phyloP scores from a whole-genome alignment of 2,797 vertebrate species.

The Chrosomus eos region DNA sequence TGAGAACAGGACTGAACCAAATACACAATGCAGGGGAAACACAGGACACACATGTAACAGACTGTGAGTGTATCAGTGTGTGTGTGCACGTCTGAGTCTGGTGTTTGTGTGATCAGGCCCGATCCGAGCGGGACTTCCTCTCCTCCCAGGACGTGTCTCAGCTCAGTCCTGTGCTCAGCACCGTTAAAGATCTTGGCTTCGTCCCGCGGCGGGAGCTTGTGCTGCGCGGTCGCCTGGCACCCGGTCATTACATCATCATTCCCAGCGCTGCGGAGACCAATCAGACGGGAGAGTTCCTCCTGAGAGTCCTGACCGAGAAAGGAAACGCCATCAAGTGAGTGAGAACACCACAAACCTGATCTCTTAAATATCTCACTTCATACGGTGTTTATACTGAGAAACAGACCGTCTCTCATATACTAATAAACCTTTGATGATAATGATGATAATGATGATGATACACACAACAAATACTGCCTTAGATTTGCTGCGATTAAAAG shows the following conservation, averaged over 20 bases:
- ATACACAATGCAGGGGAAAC: too few relatives aligned
- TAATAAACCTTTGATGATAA: too few relatives aligned
- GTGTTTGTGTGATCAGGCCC: slow-evolving; percentile 58
- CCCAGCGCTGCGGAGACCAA: slow-evolving; percentile 66
- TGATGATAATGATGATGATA: too few relatives aligned
- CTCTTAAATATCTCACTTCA: not conserved
- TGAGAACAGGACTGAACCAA: too few relatives aligned
- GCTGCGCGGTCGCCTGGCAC: slow-evolving; percentile 68
- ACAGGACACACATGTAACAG: too few relatives aligned
- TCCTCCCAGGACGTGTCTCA: slow-evolving; percentile 55
- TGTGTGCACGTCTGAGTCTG: not conserved
- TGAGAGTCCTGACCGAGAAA: slow-evolving; percentile 74
- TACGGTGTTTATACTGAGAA: too few relatives aligned
- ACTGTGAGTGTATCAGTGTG: not conserved
- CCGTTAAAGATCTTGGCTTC: not conserved
- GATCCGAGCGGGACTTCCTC: slow-evolving; percentile 51
- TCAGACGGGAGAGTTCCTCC: slow-evolving; percentile 75
- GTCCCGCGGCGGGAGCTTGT: slow-evolving; percentile 70
- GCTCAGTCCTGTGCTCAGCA: slow-evolving; percentile 50
- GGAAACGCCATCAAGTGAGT: slow-evolving; percentile 69
- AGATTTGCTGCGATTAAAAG: not conserved
- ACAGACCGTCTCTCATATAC: too few relatives aligned
- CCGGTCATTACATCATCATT: slow-evolving; percentile 77
- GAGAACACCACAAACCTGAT: too few relatives aligned
- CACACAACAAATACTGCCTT: not conserved